phyloP scores from a whole-genome alignment of 2,888 invertebrate species.

The Sabatieria punctata region DNA sequence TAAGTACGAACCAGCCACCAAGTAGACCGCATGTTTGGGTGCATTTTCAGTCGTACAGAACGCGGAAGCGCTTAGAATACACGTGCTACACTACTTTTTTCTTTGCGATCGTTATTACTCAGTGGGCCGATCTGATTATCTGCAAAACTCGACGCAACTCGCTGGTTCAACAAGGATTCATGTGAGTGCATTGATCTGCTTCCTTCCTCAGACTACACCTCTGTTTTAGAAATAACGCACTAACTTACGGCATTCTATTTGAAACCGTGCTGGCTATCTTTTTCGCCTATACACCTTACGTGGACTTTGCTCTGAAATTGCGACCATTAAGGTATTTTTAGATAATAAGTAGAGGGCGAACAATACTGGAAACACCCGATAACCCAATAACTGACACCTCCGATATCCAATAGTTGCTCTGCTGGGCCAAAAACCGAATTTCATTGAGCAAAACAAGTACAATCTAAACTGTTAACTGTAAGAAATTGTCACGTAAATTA shows the following conservation, averaged over 20 bases:
- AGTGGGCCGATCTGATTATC: constrained; percentile 35
- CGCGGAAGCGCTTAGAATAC: constrained; percentile 33
- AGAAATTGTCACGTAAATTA: too few relatives aligned
- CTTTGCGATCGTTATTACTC: constrained; percentile 33
- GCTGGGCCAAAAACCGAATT: too few relatives aligned
- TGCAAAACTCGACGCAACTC: constrained; percentile 37
- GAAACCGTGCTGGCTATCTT: constrained; percentile 17
- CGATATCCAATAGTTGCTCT: too few relatives aligned
- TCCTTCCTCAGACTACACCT: too few relatives aligned
- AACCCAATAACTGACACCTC: too few relatives aligned
- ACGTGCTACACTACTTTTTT: constrained; percentile 35
- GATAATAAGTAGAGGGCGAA: too few relatives aligned
- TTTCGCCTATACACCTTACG: constrained; percentile 18
- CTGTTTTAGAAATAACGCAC: constrained; percentile 15
- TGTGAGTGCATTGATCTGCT: constrained; percentile 31
- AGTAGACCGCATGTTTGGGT: neutral
- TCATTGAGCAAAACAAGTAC: too few relatives aligned
- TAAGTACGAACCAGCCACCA: too few relatives aligned
- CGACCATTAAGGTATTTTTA: too few relatives aligned
- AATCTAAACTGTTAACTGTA: too few relatives aligned
- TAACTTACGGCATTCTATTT: constrained; percentile 20
- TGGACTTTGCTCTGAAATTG: too few relatives aligned
- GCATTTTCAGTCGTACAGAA: constrained; percentile 20
- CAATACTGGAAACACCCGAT: too few relatives aligned
- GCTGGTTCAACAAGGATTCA: constrained; percentile 37